Conservation (phyloP, 2,888 invertebrate species). For the Eumerus sabulonum region DNA sequence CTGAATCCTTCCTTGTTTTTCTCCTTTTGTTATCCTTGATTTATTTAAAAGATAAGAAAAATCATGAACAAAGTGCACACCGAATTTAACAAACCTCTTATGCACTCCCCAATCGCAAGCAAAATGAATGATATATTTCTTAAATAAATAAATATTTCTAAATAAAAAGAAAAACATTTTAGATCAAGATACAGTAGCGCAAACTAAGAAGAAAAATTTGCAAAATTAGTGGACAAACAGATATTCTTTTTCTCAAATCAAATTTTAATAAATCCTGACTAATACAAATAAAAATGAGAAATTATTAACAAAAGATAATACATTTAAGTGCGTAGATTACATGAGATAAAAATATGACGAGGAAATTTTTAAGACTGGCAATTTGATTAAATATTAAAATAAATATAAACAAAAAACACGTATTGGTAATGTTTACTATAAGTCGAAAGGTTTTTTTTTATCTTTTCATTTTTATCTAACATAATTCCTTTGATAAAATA, state of each 20-base stretch:
- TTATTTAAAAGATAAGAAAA: too few species aligned
- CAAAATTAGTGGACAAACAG: conserved; percentile 25
- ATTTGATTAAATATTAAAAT: conserved; percentile 53
- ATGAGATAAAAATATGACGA: conserved; percentile 46
- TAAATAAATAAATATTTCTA: conserved; percentile 15
- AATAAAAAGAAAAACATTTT: background rate
- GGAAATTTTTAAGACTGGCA: conserved; percentile 69
- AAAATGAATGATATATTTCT: conserved; percentile 40
- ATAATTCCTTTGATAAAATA: too few species aligned
- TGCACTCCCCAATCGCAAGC: conserved; percentile 7
- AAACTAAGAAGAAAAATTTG: conserved; percentile 7
- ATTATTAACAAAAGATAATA: conserved; percentile 42
- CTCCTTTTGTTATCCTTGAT: conserved; percentile 7
- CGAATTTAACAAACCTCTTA: conserved; percentile 49
- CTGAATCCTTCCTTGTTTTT: too few species aligned
- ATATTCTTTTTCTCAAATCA: background rate
- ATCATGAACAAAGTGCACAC: conserved; percentile 50
- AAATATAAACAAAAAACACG: conserved; percentile 33
- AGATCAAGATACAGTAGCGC: background rate
- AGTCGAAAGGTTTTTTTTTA: background rate
- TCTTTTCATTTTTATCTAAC: background rate
- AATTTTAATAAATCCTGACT: conserved; percentile 20
- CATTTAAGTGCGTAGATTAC: conserved; percentile 39
- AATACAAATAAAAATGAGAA: conserved; percentile 50
- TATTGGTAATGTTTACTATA: conserved; percentile 53